These are phyloP conservation scores for Speoplatyrhinus poulsoni DNA, from an alignment of 2,113 vertebrate genomes.

Conservation along the genomic window DNA sequence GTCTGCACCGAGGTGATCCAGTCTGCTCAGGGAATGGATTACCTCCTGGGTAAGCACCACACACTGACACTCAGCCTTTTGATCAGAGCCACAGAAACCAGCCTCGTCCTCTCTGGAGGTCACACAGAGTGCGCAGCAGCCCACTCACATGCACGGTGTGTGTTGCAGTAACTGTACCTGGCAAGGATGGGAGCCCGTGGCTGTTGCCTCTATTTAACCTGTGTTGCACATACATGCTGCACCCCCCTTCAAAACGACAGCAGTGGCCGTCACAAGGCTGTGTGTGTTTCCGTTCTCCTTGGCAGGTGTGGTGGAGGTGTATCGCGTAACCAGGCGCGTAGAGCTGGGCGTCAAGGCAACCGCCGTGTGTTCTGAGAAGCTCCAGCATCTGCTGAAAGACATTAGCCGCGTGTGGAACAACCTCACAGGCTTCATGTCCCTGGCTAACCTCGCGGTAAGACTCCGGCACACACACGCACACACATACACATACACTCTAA, in stretches of 20 bases:
- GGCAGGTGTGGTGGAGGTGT: slow-evolving; percentile 95
- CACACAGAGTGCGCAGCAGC: not conserved
- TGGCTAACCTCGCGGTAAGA: slow-evolving; percentile 90
- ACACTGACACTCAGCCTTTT: not conserved
- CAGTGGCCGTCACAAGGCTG: not conserved
- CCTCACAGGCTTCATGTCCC: slow-evolving; percentile 96
- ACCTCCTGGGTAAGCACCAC: slow-evolving; percentile 87
- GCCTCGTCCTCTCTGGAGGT: slow-evolving; percentile 33
- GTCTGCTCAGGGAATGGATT: slow-evolving; percentile 97
- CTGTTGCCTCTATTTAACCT: slow-evolving; percentile 41
- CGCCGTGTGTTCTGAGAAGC: slow-evolving; percentile 93
- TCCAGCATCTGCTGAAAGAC: slow-evolving; percentile 93
- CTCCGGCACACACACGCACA: not conserved
- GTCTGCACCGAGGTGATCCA: slow-evolving; percentile 99
- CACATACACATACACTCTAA: not conserved
- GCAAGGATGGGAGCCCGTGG: slow-evolving; percentile 22
- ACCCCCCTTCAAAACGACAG: not conserved
- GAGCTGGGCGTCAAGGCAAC: slow-evolving; percentile 97
- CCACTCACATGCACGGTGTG: slow-evolving; percentile 3
- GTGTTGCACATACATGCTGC: slow-evolving; percentile 7
- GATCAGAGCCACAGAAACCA: not conserved
- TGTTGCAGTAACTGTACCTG: slow-evolving; percentile 20
- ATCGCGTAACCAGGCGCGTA: slow-evolving; percentile 91
- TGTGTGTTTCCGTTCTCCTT: not conserved
- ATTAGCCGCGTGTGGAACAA: slow-evolving; percentile 97